Evolutionary conservation across 2,888 invertebrate genomes (phyloP).

Genomic region (Erebia palarica): DNA sequence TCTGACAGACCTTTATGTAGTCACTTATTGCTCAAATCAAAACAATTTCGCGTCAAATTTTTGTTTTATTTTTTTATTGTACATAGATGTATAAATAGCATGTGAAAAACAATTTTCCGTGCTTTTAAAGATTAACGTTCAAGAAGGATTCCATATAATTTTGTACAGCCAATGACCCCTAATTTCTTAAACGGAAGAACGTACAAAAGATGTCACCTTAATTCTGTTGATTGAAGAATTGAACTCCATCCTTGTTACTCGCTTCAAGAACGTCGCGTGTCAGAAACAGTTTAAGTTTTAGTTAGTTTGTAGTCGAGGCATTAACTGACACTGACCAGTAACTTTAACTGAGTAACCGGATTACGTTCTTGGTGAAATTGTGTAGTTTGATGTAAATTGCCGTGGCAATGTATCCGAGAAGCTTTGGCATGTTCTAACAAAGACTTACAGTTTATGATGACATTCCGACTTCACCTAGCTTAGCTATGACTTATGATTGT

Average conservation of each 20-base stretch:
- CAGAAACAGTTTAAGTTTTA: constrained; percentile 25
- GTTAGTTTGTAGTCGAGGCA: constrained; percentile 23
- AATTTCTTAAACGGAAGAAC: not conserved
- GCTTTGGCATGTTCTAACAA: not conserved
- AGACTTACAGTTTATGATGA: too few species aligned
- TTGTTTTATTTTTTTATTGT: too few species aligned
- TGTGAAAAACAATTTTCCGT: too few species aligned
- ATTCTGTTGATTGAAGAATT: constrained; percentile 31
- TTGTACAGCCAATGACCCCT: not conserved
- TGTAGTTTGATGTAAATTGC: constrained; percentile 2
- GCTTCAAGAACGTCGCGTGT: constrained; percentile 30
- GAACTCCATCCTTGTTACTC: constrained; percentile 27
- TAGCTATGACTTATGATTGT: too few species aligned
- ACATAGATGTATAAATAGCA: too few species aligned
- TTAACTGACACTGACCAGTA: constrained; percentile 3
- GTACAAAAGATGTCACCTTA: not conserved
- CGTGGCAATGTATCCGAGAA: not conserved
- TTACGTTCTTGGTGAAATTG: constrained; percentile 12
- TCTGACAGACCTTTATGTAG: too few species aligned
- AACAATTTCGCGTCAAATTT: too few species aligned
- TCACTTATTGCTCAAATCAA: too few species aligned
- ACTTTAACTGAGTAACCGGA: constrained; percentile 11
- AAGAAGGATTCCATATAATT: not conserved
- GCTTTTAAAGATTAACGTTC: not conserved
- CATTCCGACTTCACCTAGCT: too few species aligned